Base-by-base conservation (phyloP, 2,113 vertebrate genomes). In the Orthochromis indermauri region DNA sequence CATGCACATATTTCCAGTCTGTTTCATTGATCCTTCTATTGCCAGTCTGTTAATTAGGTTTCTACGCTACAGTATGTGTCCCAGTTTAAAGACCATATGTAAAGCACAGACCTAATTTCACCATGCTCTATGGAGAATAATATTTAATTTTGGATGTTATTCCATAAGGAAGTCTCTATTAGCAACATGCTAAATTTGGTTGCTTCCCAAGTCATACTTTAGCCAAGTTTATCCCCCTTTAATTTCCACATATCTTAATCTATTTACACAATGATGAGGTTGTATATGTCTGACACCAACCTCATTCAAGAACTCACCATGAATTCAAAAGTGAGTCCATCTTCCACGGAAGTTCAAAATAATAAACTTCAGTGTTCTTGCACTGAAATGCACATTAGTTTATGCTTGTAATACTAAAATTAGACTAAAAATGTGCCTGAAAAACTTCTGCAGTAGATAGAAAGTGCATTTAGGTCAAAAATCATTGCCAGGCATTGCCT, bases 11-110 rank as follows among this genome's bases (percentile, higher is more conserved):
- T 80, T 94, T 91, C 89, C 86, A 82, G 71, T 86, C 85, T 87
- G 93, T 82, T 92, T 82, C 80, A 95, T 95, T 92, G 93, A 94
- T 94, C 83, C 7, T 54, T 86, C 89, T 61, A 71, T 87, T 88
- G 40, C 57, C 51, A 84, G 88, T 21, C 82, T 83, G 83, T 87
- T 89, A 85, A 47, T 83, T 59, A 51, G 21, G 81, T 73, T 45
- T 86, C 49, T 31, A 54, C 37, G 42, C 40, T 19, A 57, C 53
- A 87, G 49, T 35, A 40, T 82, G 86, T 94, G 94, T 86, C 93
- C 94, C 83, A 94, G 84, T 94, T 95, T 91, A 66, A 90, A 54
- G 80, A 82, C 51, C 88, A 91, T 49, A 55, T 79, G 86, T 91
- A 86, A 88, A 87, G 86, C 78, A 81, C 83, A 90, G 89, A 89